phyloP scores from a whole-genome alignment of 2,113 vertebrate species.

The Ranitomeya variabilis region DNA sequence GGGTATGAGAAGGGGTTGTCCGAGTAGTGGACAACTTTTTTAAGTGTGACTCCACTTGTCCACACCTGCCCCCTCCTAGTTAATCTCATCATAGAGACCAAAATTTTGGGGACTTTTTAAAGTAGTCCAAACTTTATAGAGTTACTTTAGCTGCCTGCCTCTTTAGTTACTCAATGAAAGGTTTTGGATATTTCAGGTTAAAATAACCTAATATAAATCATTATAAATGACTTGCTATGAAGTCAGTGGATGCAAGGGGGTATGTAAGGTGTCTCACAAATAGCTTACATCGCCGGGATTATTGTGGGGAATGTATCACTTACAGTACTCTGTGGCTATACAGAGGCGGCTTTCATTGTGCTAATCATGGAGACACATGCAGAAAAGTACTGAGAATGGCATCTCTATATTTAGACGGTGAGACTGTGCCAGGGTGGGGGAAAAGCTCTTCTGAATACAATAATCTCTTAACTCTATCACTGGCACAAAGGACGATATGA shows the following conservation, averaged over 20 bases:
- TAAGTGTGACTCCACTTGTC: too few species aligned
- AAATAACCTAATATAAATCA: neutral
- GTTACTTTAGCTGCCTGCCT: too few species aligned
- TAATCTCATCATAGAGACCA: too few species aligned
- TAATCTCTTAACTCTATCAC: slow-evolving; percentile 28
- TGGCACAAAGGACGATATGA: neutral
- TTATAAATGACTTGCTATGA: neutral
- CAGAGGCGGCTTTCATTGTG: slow-evolving; percentile 31
- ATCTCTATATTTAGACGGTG: slow-evolving; percentile 44
- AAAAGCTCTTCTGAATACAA: slow-evolving; percentile 11
- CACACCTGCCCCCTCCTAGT: too few species aligned
- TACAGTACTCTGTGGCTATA: neutral
- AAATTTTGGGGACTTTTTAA: too few species aligned
- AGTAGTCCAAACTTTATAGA: too few species aligned
- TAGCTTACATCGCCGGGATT: neutral
- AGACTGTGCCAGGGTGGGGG: neutral
- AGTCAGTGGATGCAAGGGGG: neutral
- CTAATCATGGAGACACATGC: slow-evolving; percentile 10
- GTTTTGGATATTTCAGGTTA: neutral
- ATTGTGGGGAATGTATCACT: neutral
- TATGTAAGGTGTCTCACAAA: slow-evolving; percentile 1
- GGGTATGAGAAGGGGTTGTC: too few species aligned
- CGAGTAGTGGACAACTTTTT: too few species aligned
- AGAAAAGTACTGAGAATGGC: slow-evolving; percentile 1
- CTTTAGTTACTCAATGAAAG: too few species aligned